Evolutionary conservation across 2,888 invertebrate genomes (phyloP).

Genomic region (Diabrotica balteata): DNA sequence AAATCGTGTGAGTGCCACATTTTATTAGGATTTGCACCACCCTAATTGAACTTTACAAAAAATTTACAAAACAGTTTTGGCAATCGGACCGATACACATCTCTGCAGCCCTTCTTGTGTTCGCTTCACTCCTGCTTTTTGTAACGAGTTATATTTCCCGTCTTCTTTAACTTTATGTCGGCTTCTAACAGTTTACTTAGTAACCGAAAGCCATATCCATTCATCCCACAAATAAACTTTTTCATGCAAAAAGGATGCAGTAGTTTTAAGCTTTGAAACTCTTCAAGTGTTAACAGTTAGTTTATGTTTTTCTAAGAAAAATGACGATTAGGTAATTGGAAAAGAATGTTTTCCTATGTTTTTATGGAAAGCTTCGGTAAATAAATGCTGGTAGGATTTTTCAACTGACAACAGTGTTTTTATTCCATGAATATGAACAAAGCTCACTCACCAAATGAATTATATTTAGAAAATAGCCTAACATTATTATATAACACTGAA

Average conservation of each 20-base stretch:
- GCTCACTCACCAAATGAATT: too few species aligned
- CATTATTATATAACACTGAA: too few species aligned
- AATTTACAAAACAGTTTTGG: constrained; percentile 23
- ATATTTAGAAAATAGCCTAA: too few species aligned
- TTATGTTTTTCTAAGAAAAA: constrained; percentile 14
- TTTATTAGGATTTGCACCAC: constrained; percentile 7
- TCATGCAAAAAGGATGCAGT: constrained; percentile 35
- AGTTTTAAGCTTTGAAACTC: constrained; percentile 31
- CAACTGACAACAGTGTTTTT: too few species aligned
- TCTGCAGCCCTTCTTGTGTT: constrained; percentile 16
- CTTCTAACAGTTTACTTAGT: constrained; percentile 44
- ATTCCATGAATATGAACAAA: too few species aligned
- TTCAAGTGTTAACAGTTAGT: constrained; percentile 33
- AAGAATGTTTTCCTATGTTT: neutral
- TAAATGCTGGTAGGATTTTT: too few species aligned
- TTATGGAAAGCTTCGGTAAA: too few species aligned
- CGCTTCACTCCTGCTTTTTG: constrained; percentile 25
- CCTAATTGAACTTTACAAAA: constrained; percentile 25
- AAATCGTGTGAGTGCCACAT: too few species aligned
- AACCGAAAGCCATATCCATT: constrained; percentile 43
- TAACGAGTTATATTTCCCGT: constrained; percentile 38
- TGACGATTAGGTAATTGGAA: constrained; percentile 1
- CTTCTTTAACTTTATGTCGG: constrained; percentile 40
- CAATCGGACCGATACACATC: constrained; percentile 15
- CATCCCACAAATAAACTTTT: constrained; percentile 37